Evolutionary conservation across 2,888 invertebrate genomes (phyloP).

Genomic region (Drosophila paranaensis): DNA sequence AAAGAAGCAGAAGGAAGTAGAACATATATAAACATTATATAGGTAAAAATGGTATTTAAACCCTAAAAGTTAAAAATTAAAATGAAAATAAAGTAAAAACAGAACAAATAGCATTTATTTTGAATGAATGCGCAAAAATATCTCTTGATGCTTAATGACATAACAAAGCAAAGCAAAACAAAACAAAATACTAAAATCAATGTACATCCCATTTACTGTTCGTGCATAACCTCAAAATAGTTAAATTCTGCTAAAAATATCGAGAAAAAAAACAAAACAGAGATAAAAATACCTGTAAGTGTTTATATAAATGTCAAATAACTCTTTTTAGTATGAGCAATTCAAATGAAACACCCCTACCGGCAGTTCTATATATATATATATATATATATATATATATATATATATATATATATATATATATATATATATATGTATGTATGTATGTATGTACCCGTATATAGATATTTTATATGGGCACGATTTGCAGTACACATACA

Average conservation of each 20-base stretch:
- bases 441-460: constrained; percentile 26
- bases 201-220: constrained; percentile 29
- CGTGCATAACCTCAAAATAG: constrained; percentile 26
- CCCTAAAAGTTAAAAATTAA: constrained; percentile 10
- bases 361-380: constrained; percentile 59
- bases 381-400: constrained; percentile 31
- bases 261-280: neutral
- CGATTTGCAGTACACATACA: constrained; percentile 24
- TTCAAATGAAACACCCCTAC: constrained; percentile 72
- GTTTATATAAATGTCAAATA: constrained; percentile 49
- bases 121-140: constrained; percentile 36
- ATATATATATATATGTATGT: constrained; percentile 42
- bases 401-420: constrained; percentile 21
- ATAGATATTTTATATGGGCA: constrained; percentile 40
- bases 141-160: constrained; percentile 23
- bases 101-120: constrained; percentile 53
- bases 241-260: constrained; percentile 29
- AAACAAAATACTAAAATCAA: neutral
- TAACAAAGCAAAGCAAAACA: neutral
- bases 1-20: neutral
- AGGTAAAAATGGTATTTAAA: constrained; percentile 24
- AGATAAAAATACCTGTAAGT: constrained; percentile 23
- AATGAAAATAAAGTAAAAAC: constrained; percentile 12
- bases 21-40: constrained; percentile 9
- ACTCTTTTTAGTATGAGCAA: constrained; percentile 54